A percentile compares a stretch with the other conserved stretches of the same genome.
Conservation (phyloP, 2,113 vertebrate genomes). For the Romanogobio albipinnatus region DNA sequence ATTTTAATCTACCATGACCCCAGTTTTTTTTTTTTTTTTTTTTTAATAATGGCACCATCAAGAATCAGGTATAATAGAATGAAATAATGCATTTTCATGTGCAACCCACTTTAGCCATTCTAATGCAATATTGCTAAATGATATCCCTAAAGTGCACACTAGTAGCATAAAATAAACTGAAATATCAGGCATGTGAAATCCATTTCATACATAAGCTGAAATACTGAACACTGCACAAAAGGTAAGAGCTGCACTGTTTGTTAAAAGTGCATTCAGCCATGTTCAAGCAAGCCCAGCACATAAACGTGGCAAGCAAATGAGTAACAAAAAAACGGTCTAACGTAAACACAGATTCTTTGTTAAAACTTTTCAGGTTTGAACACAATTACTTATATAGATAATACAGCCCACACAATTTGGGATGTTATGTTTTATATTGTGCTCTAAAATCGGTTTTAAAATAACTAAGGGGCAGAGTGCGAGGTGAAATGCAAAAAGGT, state of each 20-base stretch:
- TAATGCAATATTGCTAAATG: not conserved
- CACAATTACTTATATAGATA: not conserved
- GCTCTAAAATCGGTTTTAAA: not conserved
- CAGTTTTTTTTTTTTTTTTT: not conserved
- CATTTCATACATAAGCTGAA: not conserved
- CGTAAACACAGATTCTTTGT: not conserved
- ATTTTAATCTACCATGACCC: constrained; percentile 21
- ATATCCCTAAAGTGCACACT: not conserved
- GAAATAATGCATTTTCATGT: not conserved
- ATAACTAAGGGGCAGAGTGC: not conserved
- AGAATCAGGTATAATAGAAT: not conserved
- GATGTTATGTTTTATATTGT: not conserved
- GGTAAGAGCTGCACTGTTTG: not conserved
- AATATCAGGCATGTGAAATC: not conserved
- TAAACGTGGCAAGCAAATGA: not conserved
- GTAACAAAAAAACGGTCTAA: not conserved
- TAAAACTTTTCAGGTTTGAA: not conserved
- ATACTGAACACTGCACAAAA: not conserved
- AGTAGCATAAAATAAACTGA: not conserved
- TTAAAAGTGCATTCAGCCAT: not conserved
- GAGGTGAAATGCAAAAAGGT: not conserved
- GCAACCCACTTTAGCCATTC: constrained; percentile 7
- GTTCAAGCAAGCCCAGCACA: not conserved
- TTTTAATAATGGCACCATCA: not conserved
- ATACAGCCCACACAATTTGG: not conserved